Base-by-base conservation (phyloP, 2,888 invertebrate species). In the Synanthedon andrenaeformis region DNA sequence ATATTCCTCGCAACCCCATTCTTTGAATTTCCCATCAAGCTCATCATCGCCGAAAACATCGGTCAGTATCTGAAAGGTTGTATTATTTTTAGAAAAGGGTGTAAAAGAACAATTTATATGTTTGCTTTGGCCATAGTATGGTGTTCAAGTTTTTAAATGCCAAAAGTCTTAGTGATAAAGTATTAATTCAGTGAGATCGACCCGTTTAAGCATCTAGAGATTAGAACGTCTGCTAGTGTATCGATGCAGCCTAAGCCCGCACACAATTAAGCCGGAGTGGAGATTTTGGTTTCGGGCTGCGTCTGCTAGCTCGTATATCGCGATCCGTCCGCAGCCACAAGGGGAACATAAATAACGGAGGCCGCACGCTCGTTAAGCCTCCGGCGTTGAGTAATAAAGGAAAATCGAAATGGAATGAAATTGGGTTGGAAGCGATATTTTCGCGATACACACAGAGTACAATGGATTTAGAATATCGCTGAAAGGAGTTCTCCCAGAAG, bases 31-130 rank as follows among this genome's bases (percentile, higher is more conserved):
- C 55, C 87, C 87, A 58, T 86, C 87, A 70, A 85, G 71, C 52
- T 87, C 87, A 56, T 86, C 86, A 85, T 79, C 91, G 79, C 84
- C 84, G 77, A 93, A 94, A 65, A 94, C 94, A 75, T 94, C 94
- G 57, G 94, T 94, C 68, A 95, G 89, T 68, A 94, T 91, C 82
- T 93, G 90, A 56, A 74, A 75, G 12, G 4, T 45, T 13, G 45
- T 45, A 13, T 14, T 35, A 13, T n/a, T 13, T 13, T 45, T 52
- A 45, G 45, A n/a, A 12, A 45, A 12, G 12, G 1, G 8, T 8
- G 8, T 28, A 28, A 28, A 28, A 8, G 28, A 8, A 17, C 2
- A 52, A 41, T n/a, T 11, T 41, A 4, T 23, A 23, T 23, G 19
- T 23, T 4, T 23, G 19, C 19, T 23, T 23, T 23, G 4, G 19